Base-by-base conservation (phyloP, 2,888 invertebrate species). In the Cephus spinipes region DNA sequence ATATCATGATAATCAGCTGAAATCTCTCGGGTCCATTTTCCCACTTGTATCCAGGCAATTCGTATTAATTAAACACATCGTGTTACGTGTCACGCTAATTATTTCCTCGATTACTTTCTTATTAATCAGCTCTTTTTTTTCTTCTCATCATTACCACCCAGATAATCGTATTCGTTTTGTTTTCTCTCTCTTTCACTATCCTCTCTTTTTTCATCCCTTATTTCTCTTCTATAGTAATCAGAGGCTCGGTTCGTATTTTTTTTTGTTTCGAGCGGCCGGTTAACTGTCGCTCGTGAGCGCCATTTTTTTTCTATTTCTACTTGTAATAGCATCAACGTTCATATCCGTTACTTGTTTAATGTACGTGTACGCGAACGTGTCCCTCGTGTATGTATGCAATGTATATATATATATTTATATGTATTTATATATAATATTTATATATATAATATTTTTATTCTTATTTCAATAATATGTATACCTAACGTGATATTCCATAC, bases 401-500 rank as follows among this genome's bases (percentile, higher is more conserved):
- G 71, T 81, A 80, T 81, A 76, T 81, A 79, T 81, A 79, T 78
- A 80, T 78, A 75, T 76, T 74, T 40, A 77, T 79, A 30, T 69
- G 76, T 75, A 74, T 79, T 75, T 76, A 73, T 74, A 68, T 55
- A 55, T 55, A 55, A 55, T 55, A 55, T 55, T 55, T 55, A 55
- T 71, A 33, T 71, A 33, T 76, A 77, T 69, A 79, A 77, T 77
- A 69, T 77, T 74, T 73, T 74, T 76, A 74, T 34, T 73, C 74
- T 73, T 76, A 80, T 30, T 73, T 78, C 76, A 76, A 76, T 79
- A 80, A 81, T 82, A 81, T 81, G n/a, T 73, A 36, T 76, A 73
- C 69, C 40, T 80, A 81, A 80, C 78, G 73, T 77, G 76, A 76
- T 81, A 80, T 76, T 81, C 79, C 79, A 80, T 79, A 83, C 75